Evolutionary conservation across 2,113 vertebrate species (phyloP).

Genomic region (Catagonus wagneri): DNA sequence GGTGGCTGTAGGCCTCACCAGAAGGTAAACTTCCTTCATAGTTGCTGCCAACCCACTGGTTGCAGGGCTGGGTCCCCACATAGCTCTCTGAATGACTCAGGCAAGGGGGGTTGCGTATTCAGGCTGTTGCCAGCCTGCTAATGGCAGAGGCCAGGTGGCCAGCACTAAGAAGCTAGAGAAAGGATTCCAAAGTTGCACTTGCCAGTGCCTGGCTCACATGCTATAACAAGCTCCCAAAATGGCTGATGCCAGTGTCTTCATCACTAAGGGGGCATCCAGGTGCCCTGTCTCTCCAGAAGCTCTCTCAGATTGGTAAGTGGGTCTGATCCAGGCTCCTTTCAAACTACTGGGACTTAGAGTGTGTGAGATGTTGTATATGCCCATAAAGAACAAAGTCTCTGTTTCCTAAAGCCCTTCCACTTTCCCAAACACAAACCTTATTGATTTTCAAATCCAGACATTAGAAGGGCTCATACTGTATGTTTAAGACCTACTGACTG

Average conservation of each 20-base stretch:
- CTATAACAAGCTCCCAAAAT: neutral
- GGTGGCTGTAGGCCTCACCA: no score
- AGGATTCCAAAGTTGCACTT: neutral
- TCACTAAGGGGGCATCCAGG: neutral
- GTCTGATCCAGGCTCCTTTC: neutral
- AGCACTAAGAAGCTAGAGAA: neutral
- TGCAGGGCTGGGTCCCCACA: neutral
- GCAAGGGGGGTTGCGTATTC: neutral
- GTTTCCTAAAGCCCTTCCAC: neutral
- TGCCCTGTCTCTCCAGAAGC: neutral
- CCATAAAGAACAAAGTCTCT: neutral
- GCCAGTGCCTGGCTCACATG: neutral
- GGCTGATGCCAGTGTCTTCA: no score
- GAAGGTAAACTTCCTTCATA: no score
- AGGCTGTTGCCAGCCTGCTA: no score
- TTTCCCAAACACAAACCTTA: neutral
- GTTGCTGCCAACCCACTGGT: neutral
- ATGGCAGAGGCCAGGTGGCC: neutral
- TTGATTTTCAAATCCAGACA: neutral
- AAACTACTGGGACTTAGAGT: neutral
- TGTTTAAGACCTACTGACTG: neutral
- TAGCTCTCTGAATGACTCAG: neutral
- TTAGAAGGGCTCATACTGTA: neutral
- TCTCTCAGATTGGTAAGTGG: neutral
- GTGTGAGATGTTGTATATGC: neutral